phyloP scores from a whole-genome alignment of 2,797 vertebrate genomes.

The Vireo griseus region DNA sequence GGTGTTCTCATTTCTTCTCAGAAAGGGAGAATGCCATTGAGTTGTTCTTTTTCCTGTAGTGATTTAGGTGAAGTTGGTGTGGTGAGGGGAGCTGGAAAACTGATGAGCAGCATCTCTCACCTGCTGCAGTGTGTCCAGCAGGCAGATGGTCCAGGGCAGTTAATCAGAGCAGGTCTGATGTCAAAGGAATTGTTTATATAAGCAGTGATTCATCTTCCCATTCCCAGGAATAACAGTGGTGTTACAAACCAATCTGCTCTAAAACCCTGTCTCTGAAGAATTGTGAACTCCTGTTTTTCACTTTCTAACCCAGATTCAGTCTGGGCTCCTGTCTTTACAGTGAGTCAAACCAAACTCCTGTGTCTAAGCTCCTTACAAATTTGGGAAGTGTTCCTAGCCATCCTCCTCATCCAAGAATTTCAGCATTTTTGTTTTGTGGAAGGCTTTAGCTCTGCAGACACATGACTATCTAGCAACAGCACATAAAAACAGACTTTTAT shows the following conservation, averaged over 20 bases:
- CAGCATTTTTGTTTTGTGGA: not conserved
- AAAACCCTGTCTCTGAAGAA: not conserved
- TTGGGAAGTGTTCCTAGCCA: not conserved
- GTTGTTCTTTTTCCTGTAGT: not conserved
- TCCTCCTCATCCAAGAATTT: not conserved
- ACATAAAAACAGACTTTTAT: not conserved
- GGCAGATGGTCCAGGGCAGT: slow-evolving; percentile 22
- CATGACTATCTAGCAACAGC: not conserved
- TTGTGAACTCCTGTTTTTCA: not conserved
- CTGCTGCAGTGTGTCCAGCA: not conserved
- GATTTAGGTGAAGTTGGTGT: not conserved
- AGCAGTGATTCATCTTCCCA: slow-evolving; percentile 1
- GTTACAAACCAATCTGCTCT: not conserved
- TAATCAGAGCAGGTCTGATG: slow-evolving; percentile 20
- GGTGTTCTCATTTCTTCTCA: not conserved
- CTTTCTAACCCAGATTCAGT: not conserved
- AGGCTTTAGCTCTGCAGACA: not conserved
- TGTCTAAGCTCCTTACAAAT: not conserved
- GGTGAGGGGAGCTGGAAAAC: not conserved
- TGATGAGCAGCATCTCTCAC: not conserved
- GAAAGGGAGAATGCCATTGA: not conserved
- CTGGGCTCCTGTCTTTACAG: not conserved
- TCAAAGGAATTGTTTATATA: slow-evolving; percentile 35
- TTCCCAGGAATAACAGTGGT: not conserved
- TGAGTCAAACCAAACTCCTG: not conserved